These are phyloP conservation scores for Brotula barbata DNA, from an alignment of 2,797 vertebrate genomes.

Conservation along the genomic window DNA sequence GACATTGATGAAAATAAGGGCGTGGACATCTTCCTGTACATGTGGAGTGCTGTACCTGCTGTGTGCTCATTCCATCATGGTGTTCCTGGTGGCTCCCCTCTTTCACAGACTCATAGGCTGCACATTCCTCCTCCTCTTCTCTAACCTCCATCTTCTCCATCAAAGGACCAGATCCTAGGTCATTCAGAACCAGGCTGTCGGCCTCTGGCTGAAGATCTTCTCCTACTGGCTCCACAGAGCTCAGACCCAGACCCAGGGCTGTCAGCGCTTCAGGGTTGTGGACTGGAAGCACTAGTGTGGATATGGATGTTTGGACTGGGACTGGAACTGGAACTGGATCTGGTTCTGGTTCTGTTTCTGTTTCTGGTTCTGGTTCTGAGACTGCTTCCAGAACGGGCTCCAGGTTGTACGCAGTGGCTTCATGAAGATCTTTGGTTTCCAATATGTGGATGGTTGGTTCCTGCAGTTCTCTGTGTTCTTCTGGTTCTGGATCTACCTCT, in stretches of 20 bases:
- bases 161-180: slow-evolving; percentile 11
- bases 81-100: slow-evolving; percentile 38
- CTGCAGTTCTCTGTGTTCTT: slow-evolving; percentile 23
- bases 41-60: slow-evolving; percentile 68
- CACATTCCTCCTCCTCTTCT: slow-evolving; percentile 8
- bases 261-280: neutral
- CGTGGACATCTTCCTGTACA: no score
- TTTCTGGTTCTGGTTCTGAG: slow-evolving; percentile 16
- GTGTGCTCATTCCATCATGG: slow-evolving; percentile 66
- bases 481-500: slow-evolving; percentile 32
- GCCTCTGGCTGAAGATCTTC: slow-evolving; percentile 42
- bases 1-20: no score
- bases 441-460: neutral
- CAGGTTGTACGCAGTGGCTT: slow-evolving; percentile 1
- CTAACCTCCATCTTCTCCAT: slow-evolving; percentile 17
- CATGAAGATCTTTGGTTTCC: slow-evolving; percentile 16
- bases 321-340: slow-evolving; percentile 7
- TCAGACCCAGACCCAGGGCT: slow-evolving; percentile 5
- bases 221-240: slow-evolving; percentile 26
- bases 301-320: no score
- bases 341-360: slow-evolving; percentile 13
- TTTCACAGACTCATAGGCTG: slow-evolving; percentile 34
- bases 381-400: slow-evolving; percentile 20
- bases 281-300: neutral
- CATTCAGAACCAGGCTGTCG: slow-evolving; percentile 10